Percentiles rank a stretch among this genome's conserved stretches.
Evolutionary conservation across 2,797 vertebrate species (phyloP).

Genomic region (Tachyglossus aculeatus): DNA sequence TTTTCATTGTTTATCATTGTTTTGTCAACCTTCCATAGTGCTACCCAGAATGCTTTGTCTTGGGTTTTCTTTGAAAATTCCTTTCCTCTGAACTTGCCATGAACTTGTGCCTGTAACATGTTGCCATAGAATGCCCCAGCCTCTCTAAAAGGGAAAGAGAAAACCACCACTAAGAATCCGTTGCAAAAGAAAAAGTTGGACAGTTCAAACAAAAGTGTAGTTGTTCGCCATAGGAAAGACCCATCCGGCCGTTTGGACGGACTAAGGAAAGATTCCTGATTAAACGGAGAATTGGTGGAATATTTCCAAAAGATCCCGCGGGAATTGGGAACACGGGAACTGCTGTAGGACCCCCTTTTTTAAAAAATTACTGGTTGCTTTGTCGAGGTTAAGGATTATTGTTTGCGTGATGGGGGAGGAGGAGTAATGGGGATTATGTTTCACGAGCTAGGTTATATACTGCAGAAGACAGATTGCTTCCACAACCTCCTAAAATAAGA

Average conservation of each 20-base stretch:
- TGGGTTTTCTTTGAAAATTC: constrained; percentile 77
- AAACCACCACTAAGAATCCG: not conserved
- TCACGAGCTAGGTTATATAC: constrained; percentile 57
- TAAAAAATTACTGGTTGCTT: constrained; percentile 51
- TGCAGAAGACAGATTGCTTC: constrained; percentile 67
- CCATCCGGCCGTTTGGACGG: constrained; percentile 1
- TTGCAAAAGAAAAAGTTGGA: constrained; percentile 30
- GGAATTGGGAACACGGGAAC: not conserved
- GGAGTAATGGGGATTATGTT: constrained; percentile 49
- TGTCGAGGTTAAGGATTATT: constrained; percentile 57
- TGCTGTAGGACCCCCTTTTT: not conserved
- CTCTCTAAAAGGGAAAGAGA: constrained; percentile 24
- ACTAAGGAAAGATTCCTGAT: constrained; percentile 15
- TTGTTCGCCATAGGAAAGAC: constrained; percentile 5
- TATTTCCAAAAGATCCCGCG: not conserved
- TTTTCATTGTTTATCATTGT: constrained; percentile 68
- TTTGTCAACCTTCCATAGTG: constrained; percentile 72
- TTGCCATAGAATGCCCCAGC: constrained; percentile 48
- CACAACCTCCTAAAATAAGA: constrained; percentile 63
- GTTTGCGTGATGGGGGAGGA: constrained; percentile 57
- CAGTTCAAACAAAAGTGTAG: constrained; percentile 17
- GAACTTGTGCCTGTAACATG: constrained; percentile 68
- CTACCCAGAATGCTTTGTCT: constrained; percentile 69
- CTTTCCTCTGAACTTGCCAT: constrained; percentile 76
- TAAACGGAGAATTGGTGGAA: constrained; percentile 13